Evolutionary conservation across 2,888 invertebrate species (phyloP).

Genomic region (Parelbella ahira): DNA sequence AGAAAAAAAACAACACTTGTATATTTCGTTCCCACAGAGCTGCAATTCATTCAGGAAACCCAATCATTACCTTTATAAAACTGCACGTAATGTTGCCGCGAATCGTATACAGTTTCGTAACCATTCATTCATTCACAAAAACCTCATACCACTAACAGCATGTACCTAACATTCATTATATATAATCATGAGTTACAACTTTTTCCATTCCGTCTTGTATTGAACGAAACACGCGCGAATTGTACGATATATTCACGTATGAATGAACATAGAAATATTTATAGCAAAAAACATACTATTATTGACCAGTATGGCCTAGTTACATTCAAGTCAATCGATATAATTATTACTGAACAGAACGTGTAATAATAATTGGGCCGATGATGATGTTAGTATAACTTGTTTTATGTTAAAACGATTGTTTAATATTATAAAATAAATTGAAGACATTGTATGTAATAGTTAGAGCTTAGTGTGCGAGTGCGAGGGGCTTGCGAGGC

Average conservation of each 20-base stretch:
- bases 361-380: no score
- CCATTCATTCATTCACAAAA: slow-evolving; percentile 49
- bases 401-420: no score
- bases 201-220: background rate
- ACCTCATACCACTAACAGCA: background rate
- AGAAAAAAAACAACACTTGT: background rate
- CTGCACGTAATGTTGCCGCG: slow-evolving; percentile 42
- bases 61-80: slow-evolving; percentile 36
- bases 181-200: slow-evolving; percentile 4
- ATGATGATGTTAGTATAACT: no score
- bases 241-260: background rate
- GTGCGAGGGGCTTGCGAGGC: slow-evolving; percentile 28
- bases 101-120: slow-evolving; percentile 40
- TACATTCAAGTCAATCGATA: no score
- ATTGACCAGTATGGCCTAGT: no score
- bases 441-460: slow-evolving; percentile 21
- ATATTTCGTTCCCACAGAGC: slow-evolving; percentile 36
- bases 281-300: no score
- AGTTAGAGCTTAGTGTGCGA: slow-evolving; percentile 35
- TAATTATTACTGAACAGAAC: no score
- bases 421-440: no score
- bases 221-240: background rate
- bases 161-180: slow-evolving; percentile 2
- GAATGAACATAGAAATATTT: no score
- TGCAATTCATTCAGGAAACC: slow-evolving; percentile 41